Evolutionary conservation across 1,140 invertebrate species (phyloP).

Genomic region (Zaprionus camerounensis): DNA sequence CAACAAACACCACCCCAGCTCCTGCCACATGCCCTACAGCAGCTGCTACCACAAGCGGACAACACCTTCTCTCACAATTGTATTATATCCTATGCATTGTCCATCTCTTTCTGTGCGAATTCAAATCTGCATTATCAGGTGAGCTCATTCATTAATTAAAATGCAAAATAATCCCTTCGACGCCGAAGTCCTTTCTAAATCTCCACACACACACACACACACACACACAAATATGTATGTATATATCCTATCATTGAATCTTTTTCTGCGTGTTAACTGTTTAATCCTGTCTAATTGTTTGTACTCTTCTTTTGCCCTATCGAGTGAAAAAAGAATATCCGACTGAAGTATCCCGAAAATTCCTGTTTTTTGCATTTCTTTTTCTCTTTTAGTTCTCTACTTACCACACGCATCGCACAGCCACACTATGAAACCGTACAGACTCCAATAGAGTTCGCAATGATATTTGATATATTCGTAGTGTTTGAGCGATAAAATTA

Average conservation of each 20-base stretch:
- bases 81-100: background rate
- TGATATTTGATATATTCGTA: constrained; percentile 85
- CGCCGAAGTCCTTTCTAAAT: too few relatives aligned
- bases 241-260: background rate
- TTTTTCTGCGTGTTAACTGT: constrained; percentile 8
- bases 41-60: background rate
- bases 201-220: too few relatives aligned
- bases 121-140: constrained; percentile 1
- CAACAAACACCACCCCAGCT: background rate
- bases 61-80: background rate
- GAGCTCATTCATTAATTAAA: constrained; percentile 14
- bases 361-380: background rate
- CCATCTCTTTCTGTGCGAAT: background rate
- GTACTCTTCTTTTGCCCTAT: background rate
- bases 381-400: constrained; percentile 21
- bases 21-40: background rate
- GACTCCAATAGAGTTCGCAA: constrained; percentile 64
- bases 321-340: background rate
- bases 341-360: background rate
- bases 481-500: constrained; percentile 88
- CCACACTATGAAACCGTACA: constrained; percentile 74
- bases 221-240: too few relatives aligned
- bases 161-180: constrained; percentile 2
- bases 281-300: constrained; percentile 33
- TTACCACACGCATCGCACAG: constrained; percentile 76